Percentiles rank a stretch among this genome's conserved stretches.
These are phyloP conservation scores for Sinonovacula constricta DNA, from an alignment of 1,140 invertebrate genomes.

Conservation along the genomic window DNA sequence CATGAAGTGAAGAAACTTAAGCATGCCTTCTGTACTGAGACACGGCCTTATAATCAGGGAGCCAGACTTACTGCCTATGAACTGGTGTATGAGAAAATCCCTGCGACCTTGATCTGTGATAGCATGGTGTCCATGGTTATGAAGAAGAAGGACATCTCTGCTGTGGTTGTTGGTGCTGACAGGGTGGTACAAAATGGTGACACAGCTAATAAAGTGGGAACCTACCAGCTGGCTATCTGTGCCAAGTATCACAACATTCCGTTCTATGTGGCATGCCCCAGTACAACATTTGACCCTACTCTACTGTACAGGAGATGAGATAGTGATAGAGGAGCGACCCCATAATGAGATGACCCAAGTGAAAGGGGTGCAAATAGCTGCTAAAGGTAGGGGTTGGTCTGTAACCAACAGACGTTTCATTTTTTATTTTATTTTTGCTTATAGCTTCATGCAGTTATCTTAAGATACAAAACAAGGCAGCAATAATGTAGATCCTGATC, in stretches of 20 bases:
- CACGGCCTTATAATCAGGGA: slow-evolving; percentile 97
- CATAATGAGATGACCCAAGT: slow-evolving; percentile 93
- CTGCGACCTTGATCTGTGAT: slow-evolving; percentile 95
- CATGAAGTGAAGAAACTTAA: slow-evolving; percentile 86
- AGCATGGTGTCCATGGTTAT: slow-evolving; percentile 96
- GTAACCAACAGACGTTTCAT: too few species aligned
- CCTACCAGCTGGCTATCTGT: slow-evolving; percentile 94
- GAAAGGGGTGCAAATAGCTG: slow-evolving; percentile 89
- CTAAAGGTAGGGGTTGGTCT: slow-evolving; percentile 86
- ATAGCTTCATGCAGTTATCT: too few species aligned
- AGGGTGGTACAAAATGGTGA: slow-evolving; percentile 95
- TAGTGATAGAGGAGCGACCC: slow-evolving; percentile 96
- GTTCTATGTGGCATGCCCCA: slow-evolving; percentile 97
- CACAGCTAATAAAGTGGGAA: slow-evolving; percentile 99
- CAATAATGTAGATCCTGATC: too few species aligned
- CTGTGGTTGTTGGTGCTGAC: slow-evolving; percentile 80
- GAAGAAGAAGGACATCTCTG: slow-evolving; percentile 82
- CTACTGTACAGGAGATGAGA: slow-evolving; percentile 89
- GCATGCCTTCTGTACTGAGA: slow-evolving; percentile 97
- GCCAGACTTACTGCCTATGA: slow-evolving; percentile 96
- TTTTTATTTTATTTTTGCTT: too few species aligned
- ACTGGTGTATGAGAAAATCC: slow-evolving; percentile 94
- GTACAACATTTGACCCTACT: slow-evolving; percentile 93
- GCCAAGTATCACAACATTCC: slow-evolving; percentile 95
- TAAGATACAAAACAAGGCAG: too few species aligned